Percentiles rank a stretch among this genome's conserved stretches.
These are phyloP conservation scores for Trisateles emortualis DNA, from an alignment of 2,888 invertebrate genomes.

Conservation along the genomic window DNA sequence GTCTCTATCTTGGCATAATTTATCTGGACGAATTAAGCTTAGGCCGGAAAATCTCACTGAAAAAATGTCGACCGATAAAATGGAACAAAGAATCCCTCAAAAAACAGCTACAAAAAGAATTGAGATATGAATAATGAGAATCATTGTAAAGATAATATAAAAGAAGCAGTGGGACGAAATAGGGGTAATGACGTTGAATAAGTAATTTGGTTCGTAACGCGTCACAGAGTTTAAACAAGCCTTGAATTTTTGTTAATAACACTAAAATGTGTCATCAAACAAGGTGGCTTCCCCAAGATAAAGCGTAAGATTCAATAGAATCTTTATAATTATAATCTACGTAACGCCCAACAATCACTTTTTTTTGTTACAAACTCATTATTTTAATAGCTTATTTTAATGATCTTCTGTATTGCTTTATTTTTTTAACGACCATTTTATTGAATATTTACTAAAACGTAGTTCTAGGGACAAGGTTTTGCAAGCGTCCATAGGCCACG, in stretches of 20 bases:
- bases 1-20: slow-evolving; percentile 71
- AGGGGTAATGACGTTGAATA: slow-evolving; percentile 63
- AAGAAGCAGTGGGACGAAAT: slow-evolving; percentile 59
- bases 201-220: slow-evolving; percentile 44
- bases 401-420: not conserved
- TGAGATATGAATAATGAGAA: slow-evolving; percentile 71
- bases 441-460: not conserved
- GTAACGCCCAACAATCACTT: too few species aligned
- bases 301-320: not conserved
- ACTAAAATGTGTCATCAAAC: slow-evolving; percentile 7
- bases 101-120: slow-evolving; percentile 61
- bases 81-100: slow-evolving; percentile 55
- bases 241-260: slow-evolving; percentile 12
- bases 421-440: not conserved
- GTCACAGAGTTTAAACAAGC: slow-evolving; percentile 20
- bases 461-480: not conserved
- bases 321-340: not conserved
- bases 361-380: not conserved
- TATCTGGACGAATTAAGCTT: slow-evolving; percentile 69
- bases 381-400: not conserved
- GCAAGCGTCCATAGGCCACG: too few species aligned
- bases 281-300: not conserved
- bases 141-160: slow-evolving; percentile 68
- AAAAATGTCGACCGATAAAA: slow-evolving; percentile 68
- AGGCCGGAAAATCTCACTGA: slow-evolving; percentile 60